Conservation (phyloP, 2,113 vertebrate genomes). For the Peromyscus californicus region DNA sequence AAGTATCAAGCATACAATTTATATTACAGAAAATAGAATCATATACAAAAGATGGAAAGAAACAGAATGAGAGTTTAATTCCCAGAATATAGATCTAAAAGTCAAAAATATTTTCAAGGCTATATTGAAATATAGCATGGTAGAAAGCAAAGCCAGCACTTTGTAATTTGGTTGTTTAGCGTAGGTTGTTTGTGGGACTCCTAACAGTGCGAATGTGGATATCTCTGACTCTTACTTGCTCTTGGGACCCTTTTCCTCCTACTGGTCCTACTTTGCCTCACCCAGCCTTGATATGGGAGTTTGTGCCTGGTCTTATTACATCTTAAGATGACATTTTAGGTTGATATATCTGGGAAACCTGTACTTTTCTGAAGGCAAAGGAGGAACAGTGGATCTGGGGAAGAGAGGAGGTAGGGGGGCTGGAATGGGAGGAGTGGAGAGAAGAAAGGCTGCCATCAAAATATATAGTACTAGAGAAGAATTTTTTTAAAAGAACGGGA, state of each 20-base stretch:
- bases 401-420: too few species aligned
- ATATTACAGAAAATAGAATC: not conserved
- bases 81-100: not conserved
- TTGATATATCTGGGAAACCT: too few species aligned
- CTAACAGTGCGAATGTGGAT: not conserved
- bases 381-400: too few species aligned
- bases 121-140: not conserved
- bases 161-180: not conserved
- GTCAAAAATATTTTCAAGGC: not conserved
- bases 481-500: too few species aligned
- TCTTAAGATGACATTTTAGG: too few species aligned
- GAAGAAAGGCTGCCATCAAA: too few species aligned
- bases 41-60: not conserved
- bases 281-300: too few species aligned
- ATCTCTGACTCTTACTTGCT: not conserved
- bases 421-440: too few species aligned
- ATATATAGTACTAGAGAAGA: too few species aligned
- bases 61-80: not conserved
- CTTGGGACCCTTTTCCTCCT: not conserved
- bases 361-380: too few species aligned
- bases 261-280: not conserved
- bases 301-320: too few species aligned
- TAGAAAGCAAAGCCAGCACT: not conserved
- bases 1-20: not conserved
- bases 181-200: not conserved